phyloP scores from a whole-genome alignment of 2,797 vertebrate species.

The Champsocephalus esox region DNA sequence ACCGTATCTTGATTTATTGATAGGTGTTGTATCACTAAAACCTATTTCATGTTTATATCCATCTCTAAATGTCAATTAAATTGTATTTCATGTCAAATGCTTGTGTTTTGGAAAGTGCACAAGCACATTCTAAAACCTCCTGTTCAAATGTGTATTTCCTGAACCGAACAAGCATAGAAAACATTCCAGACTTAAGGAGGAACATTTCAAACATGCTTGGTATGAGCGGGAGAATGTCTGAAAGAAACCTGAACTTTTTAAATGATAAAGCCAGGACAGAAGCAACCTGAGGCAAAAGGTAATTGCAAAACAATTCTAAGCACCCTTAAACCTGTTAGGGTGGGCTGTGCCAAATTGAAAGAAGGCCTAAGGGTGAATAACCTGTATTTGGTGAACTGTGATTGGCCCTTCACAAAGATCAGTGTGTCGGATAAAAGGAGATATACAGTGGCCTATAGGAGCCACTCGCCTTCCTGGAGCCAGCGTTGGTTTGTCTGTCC shows the following conservation, averaged over 20 bases:
- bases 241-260: not conserved
- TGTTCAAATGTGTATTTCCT: not conserved
- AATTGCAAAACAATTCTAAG: not conserved
- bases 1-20: not conserved
- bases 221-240: not conserved
- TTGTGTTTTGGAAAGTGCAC: no score
- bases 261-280: not conserved
- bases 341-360: constrained; percentile 11
- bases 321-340: constrained; percentile 17
- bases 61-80: not conserved
- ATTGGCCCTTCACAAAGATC: not conserved
- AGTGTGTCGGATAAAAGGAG: no score
- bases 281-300: not conserved
- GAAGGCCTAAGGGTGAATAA: not conserved
- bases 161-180: not conserved
- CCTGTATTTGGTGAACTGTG: not conserved
- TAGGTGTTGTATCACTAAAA: not conserved
- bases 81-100: not conserved
- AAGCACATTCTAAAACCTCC: not conserved
- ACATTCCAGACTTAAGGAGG: constrained; percentile 1
- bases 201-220: constrained; percentile 27
- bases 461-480: no score
- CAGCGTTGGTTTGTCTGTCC: no score
- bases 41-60: not conserved
- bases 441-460: no score